Percentiles rank a stretch among this genome's conserved stretches.
Evolutionary conservation across 2,888 invertebrate genomes (phyloP).

Genomic region (Trypoxylon attenuatum): DNA sequence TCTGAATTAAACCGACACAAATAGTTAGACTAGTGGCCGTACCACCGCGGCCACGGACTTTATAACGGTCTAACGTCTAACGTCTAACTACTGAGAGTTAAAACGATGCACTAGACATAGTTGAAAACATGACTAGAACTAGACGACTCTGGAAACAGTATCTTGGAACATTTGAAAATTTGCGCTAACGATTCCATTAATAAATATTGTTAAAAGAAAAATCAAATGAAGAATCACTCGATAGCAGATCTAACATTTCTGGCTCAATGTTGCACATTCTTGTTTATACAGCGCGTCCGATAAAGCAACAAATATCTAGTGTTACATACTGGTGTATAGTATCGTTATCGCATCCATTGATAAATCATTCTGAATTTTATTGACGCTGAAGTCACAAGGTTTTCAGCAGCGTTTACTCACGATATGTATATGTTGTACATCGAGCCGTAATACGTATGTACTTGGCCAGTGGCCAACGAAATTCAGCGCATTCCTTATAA

Average conservation of each 20-base stretch:
- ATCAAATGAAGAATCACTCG: no score
- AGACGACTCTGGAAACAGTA: no score
- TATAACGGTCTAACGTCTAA: conserved; percentile 26
- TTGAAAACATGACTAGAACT: no score
- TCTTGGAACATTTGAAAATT: no score
- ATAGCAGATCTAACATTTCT: conserved; percentile 5
- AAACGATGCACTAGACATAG: no score
- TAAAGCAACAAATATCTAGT: conserved; percentile 43
- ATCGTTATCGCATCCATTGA: conserved; percentile 50
- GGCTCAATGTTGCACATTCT: conserved; percentile 50
- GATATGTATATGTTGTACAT: conserved; percentile 5
- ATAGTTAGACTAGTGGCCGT: conserved; percentile 9
- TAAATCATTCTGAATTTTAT: conserved; percentile 49
- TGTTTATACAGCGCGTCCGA: conserved; percentile 47
- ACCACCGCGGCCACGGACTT: conserved; percentile 8
- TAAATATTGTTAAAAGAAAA: no score
- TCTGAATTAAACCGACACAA: conserved; percentile 16
- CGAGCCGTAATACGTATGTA: no score
- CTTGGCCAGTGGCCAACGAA: no score
- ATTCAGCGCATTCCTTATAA: no score
- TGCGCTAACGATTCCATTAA: no score
- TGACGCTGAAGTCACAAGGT: conserved; percentile 22
- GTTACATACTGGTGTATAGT: conserved; percentile 28
- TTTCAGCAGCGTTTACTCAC: background rate
- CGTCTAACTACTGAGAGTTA: no score